Percentiles rank a stretch among this genome's conserved stretches.
phyloP scores from a whole-genome alignment of 2,797 vertebrate species.

The Zenarchopterus dispar region DNA sequence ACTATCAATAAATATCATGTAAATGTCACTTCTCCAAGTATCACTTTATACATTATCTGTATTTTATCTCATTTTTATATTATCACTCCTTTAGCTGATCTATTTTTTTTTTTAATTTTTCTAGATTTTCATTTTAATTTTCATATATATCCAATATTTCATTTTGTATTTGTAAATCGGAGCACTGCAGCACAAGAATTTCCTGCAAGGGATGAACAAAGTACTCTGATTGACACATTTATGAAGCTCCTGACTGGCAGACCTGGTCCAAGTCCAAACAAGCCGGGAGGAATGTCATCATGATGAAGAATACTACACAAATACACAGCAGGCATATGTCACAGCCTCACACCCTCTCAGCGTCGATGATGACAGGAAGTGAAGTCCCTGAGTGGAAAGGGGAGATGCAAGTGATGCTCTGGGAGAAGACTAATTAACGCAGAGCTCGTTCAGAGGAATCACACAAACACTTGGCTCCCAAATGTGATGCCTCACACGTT shows the following conservation, averaged over 20 bases:
- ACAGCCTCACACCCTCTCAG: constrained; percentile 13
- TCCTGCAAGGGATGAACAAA: too few relatives aligned
- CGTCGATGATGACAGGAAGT: constrained; percentile 47
- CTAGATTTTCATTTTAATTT: too few relatives aligned
- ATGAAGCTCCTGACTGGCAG: constrained; percentile 10
- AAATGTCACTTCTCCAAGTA: too few relatives aligned
- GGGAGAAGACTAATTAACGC: constrained; percentile 44
- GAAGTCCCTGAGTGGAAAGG: constrained; percentile 49
- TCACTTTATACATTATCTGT: too few relatives aligned
- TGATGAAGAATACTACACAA: constrained; percentile 15
- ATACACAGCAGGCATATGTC: background rate
- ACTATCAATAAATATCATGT: too few relatives aligned
- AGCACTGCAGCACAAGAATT: too few relatives aligned
- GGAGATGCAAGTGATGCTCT: constrained; percentile 26
- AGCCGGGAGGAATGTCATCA: background rate
- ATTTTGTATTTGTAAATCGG: too few relatives aligned
- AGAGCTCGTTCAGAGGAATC: constrained; percentile 4
- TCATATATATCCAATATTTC: too few relatives aligned
- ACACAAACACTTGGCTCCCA: constrained; percentile 8
- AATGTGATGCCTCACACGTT: background rate
- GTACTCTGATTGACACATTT: background rate
- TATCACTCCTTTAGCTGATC: too few relatives aligned
- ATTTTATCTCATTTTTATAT: too few relatives aligned
- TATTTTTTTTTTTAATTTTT: too few relatives aligned
- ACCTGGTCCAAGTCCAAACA: background rate